Evolutionary conservation across 2,113 vertebrate genomes (phyloP), one percentile per base, ranked within the genome.

Genomic region (Pachypanchax playfairii): DNA sequence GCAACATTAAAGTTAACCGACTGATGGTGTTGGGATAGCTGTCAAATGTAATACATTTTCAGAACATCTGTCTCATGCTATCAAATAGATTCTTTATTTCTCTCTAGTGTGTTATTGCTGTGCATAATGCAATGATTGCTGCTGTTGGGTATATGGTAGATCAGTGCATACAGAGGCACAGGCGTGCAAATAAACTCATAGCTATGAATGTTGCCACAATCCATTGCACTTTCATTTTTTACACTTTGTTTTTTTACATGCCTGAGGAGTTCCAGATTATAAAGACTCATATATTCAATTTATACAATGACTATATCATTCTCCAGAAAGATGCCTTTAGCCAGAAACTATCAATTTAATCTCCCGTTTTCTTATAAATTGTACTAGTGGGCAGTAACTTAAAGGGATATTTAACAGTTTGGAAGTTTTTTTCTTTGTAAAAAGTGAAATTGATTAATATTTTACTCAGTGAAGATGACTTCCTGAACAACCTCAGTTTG

Each of bases 181-280:
- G 52, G 53, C 71, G 53, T 75, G 48, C 54, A 73, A 74, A 63
- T 15, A 76, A 18, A 65, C 18, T 36, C 17, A 10, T 28, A 58
- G 48, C 25, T 49, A 42, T 38, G 55, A 70, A 67, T 71, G 63
- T 42, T 65, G 53, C 46, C 50, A 42, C 20, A 12, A 31, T 6
- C 26, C 26, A 31, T 1, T 43, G 9, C 42, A 14, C 24, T 28
- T 20, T 18, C 18, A 26, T 8, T 43, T 1, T 6, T 18, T 6
- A 5, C 38, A 41, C 18, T 39, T 17, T n/a, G 4, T 56, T 43
- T 10, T 4, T 9, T 28, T 28, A 28, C 15, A 44, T 33, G 29
- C 20, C 20, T 14, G 36, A 0, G 44, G 59, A 35, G 31, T 41
- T 59, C 46, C 31, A 65, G 43, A 68, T 59, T 28, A 55, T 55